Percentiles rank a stretch among this genome's conserved stretches.
Conservation (phyloP, 2,797 vertebrate genomes). For the Vespertilio murinus region DNA sequence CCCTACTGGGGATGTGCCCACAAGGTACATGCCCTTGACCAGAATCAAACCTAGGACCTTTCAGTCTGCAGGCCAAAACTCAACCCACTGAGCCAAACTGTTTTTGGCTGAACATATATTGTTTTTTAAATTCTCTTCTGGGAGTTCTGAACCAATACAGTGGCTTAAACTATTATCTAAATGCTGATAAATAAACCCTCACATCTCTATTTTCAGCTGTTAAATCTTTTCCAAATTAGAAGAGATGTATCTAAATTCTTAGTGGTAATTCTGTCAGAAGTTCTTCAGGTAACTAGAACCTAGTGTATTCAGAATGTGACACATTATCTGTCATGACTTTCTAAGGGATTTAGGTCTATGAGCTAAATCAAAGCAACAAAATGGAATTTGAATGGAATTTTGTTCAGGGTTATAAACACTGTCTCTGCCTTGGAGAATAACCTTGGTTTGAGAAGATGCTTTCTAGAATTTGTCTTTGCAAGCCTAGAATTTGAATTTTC, state of each 20-base stretch:
- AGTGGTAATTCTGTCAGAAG: background rate
- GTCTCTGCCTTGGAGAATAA: background rate
- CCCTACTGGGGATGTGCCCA: too few relatives aligned
- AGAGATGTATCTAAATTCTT: background rate
- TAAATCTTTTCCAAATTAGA: background rate
- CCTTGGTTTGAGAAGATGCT: background rate
- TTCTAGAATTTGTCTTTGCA: background rate
- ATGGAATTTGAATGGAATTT: background rate
- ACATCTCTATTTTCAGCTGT: background rate
- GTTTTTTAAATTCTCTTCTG: background rate
- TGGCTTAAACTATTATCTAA: background rate
- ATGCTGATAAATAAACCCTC: background rate
- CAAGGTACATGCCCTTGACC: too few relatives aligned
- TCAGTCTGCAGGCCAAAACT: too few relatives aligned
- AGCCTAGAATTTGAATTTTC: background rate
- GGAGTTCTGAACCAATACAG: background rate
- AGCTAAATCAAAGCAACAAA: background rate
- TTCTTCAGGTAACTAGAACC: background rate
- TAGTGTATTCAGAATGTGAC: background rate
- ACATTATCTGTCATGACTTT: background rate
- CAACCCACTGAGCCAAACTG: too few relatives aligned
- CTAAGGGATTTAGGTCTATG: background rate
- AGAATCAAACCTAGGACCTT: too few relatives aligned
- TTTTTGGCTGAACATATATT: background rate
- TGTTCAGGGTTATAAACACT: background rate